Conservation (phyloP, 2,797 vertebrate species). For the Mallotus villosus region DNA sequence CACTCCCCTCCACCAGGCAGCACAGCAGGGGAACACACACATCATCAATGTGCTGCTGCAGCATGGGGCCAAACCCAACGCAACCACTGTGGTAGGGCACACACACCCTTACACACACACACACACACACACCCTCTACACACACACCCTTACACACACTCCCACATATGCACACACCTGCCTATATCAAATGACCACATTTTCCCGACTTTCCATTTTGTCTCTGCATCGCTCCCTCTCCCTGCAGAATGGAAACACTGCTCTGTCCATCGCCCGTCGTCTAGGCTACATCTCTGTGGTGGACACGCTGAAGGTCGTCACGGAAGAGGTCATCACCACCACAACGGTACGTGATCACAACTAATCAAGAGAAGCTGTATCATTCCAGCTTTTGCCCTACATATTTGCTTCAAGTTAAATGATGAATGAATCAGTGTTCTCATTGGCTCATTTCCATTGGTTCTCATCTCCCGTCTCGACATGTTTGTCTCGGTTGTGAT, state of each 20-base stretch:
- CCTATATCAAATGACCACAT: background rate
- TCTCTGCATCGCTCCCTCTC: background rate
- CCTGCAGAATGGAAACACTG: slow-evolving; percentile 94
- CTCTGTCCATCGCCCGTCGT: slow-evolving; percentile 92
- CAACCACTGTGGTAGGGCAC: slow-evolving; percentile 85
- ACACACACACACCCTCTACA: background rate
- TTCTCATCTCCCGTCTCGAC: background rate
- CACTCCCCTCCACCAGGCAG: slow-evolving; percentile 94
- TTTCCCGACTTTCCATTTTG: background rate
- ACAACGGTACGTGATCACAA: slow-evolving; percentile 83
- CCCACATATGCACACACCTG: slow-evolving; percentile 2
- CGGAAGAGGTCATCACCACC: slow-evolving; percentile 92
- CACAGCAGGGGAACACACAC: slow-evolving; percentile 88
- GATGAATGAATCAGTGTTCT: background rate
- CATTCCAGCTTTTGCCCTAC: background rate
- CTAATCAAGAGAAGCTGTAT: background rate
- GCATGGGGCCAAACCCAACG: slow-evolving; percentile 90
- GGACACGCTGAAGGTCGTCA: slow-evolving; percentile 94
- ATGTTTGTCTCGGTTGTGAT: slow-evolving; percentile 13
- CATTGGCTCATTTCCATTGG: background rate
- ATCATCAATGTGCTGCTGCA: slow-evolving; percentile 84
- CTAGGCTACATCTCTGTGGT: slow-evolving; percentile 98
- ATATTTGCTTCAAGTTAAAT: background rate
- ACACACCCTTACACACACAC: slow-evolving; percentile 8
- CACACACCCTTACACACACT: background rate